Base-by-base conservation (phyloP, 2,888 invertebrate genomes). In the Cistogaster globosa region DNA sequence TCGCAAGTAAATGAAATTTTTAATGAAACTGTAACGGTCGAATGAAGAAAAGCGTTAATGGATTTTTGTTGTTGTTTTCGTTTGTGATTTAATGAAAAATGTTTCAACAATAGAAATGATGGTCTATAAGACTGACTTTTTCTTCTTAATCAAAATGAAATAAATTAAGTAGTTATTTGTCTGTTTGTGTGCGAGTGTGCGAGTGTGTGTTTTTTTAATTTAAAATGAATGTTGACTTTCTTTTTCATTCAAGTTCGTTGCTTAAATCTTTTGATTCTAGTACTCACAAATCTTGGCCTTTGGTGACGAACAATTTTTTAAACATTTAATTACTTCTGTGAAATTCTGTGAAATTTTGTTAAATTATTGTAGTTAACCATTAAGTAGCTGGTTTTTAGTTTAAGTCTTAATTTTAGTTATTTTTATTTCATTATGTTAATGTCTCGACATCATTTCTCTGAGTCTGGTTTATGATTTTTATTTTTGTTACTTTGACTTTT, bases 11-110 rank as follows among this genome's bases (percentile, higher is more conserved):
- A n/a, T n/a, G n/a, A n/a, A n/a, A 4, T 53, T 72, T 60, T 72
- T 74, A 6, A 67, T 76, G 75, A 79, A 85, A 79, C 67, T 82
- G 82, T 63, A 75, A 82, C 75, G 85, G 60, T 78, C 75, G 85
- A 82, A 75, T 71, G 53, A 75, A 75, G 82, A 82, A 82, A 75
- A 82, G 20, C 45, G 20, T 67, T 74, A 53, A 72, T 26, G 58
- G 22, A 62, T 65, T 63, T 77, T 36, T 48, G 26, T 69, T 32
- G 32, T 55, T 69, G 26, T 69, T 71, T 62, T 45, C 58, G 16
- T 48, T 69, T 48, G 18, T 45, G 32, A 57, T 65, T 65, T 69
- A n/a, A 36, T 69, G 20, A 42, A 82, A 76, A 76, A 42, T 53
- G 76, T 58, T 57, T 76, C 76, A 68, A 57, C 22, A 75, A 74